These are phyloP conservation scores for Drosophila recens DNA, from an alignment of 2,888 invertebrate species.

Conservation along the genomic window DNA sequence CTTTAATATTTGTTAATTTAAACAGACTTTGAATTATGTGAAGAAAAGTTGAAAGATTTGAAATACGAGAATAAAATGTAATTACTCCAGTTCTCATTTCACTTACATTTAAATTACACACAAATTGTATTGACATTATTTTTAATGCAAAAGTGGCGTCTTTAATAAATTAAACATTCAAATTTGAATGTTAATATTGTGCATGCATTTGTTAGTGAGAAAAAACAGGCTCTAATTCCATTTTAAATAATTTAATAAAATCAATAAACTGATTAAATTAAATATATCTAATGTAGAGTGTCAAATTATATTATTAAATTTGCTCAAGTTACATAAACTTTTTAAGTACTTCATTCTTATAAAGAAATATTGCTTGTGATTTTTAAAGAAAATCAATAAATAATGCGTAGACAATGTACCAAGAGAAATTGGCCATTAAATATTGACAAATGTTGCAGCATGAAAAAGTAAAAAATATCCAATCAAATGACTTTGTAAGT, in stretches of 20 bases:
- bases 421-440: slow-evolving; percentile 38
- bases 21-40: background rate
- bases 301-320: too few relatives aligned
- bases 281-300: too few relatives aligned
- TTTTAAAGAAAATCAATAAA: slow-evolving; percentile 57
- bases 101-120: too few relatives aligned
- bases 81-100: too few relatives aligned
- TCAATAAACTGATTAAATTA: too few relatives aligned
- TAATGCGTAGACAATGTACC: slow-evolving; percentile 19
- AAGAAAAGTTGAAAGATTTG: background rate
- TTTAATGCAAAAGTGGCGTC: too few relatives aligned
- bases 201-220: too few relatives aligned
- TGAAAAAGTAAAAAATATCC: slow-evolving; percentile 17
- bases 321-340: too few relatives aligned
- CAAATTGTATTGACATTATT: too few relatives aligned
- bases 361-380: background rate
- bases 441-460: slow-evolving; percentile 40
- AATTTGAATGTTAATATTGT: background rate
- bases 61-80: background rate
- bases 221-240: too few relatives aligned
- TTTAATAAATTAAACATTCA: background rate
- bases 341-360: too few relatives aligned
- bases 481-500: slow-evolving; percentile 8
- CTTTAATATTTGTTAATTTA: slow-evolving; percentile 5
- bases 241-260: too few relatives aligned